Evolutionary conservation across 2,888 invertebrate genomes (phyloP), one percentile per base, ranked within the genome.

Genomic region (Tachina lurida): DNA sequence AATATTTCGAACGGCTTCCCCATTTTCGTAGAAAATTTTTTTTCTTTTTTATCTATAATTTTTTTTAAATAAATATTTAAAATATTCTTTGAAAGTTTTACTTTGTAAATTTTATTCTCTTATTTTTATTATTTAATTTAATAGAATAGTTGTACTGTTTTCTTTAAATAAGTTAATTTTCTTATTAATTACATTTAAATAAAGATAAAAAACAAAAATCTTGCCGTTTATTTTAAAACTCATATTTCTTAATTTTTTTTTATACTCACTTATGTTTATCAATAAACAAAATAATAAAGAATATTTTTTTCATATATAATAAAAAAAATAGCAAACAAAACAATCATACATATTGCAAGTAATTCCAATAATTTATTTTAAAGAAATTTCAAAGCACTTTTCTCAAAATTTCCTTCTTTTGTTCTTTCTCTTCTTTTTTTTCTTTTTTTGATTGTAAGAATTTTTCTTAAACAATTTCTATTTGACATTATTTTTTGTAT

Each of bases 1-100:
- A 79, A 83, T 68, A 79, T 86, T 80, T 76, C 75, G 73, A 76
- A 76, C 83, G 86, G 86, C 86, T 86, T 86, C 86, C 86, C 70
- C 70, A 83, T 86, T 86, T 86, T 86, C 86, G 67, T 86, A 86
- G 86, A 86, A 86, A 85, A 86, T 56, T 63, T 76, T 68, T 71
- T 82, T 58, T 67, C 45, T 74, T 82, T 49, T 62, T 52, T 22
- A 31, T 31, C 5, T 31, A 31, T 31, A 31, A 31, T 31, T 73
- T 49, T 41, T 49, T 45, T 68, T 67, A 10, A 60, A 17, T 71
- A 70, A 65, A 76, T 43, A 71, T 73, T 47, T 65, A 71, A 65
- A 49, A 76, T 52, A 45, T 71, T 73, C 17, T 67, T 63, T 79
- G 58, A 22, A 76, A 84, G 47, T 41, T 62, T 79, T 75, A 49